Base-by-base conservation (phyloP, 1,140 invertebrate species). In the Drosophila sproati region DNA sequence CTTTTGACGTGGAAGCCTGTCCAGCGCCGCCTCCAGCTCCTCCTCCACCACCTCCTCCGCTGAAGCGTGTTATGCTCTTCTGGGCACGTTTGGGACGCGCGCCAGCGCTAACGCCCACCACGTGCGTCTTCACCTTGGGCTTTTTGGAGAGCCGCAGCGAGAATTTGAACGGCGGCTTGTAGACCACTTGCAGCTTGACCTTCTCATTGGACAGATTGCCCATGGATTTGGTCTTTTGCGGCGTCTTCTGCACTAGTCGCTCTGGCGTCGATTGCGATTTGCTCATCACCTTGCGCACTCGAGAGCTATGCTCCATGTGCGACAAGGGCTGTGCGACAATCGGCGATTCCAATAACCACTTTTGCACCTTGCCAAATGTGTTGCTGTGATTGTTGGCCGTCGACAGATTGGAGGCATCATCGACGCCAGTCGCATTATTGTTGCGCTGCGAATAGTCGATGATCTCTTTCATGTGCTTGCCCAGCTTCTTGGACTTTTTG, bases 121-220 rank as follows among this genome's bases (percentile, higher is more conserved):
- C 93, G 61, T 93, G 93, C 34, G 93, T 93, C 71, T 95, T 95
- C 5, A 95, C 94, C 4, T 94, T 93, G 32, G 91, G 76, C 67
- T 92, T 95, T 85, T 96, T 96, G 39, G 95, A 95, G 50, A 97
- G 94, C 82, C 96, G 96, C 28, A 97, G 94, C 91, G 95, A 97
- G 91, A 97, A 97, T 77, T 96, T 96, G 90, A 97, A 97, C 1
- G 96, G 96, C 34, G 96, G 96, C 82, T 97, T 97, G 90, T 97
- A 97, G 4, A 97, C 96, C 2, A 97, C 96, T 91, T 97, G 96
- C 6, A 97, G 92, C 55, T 96, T 95, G 0, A 96, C 95, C 63
- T 96, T 95, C 79, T 96, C 94, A 56, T 94, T 94, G 28, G 87
- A 80, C 12, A 93, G 78, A 68, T 92, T 92, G 1, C 82, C 82